Percentiles rank a stretch among this genome's conserved stretches.
These are phyloP conservation scores for Synchiropus splendidus DNA, from an alignment of 2,113 vertebrate genomes.

Conservation along the genomic window DNA sequence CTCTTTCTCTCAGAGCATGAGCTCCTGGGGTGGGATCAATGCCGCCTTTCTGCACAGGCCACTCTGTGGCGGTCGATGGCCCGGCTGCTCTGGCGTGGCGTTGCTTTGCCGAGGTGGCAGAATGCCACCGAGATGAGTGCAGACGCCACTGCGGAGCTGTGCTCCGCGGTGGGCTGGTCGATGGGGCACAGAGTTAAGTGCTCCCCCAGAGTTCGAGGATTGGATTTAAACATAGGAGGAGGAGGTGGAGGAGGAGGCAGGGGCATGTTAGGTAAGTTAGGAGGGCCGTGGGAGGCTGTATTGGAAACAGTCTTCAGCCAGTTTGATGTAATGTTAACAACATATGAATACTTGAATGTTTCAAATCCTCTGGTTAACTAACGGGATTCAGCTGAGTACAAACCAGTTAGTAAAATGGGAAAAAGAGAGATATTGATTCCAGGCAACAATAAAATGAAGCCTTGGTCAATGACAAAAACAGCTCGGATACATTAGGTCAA, in stretches of 20 bases:
- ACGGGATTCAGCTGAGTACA: no score
- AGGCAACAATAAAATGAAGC: no score
- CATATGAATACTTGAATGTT: no score
- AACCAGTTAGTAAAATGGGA: no score
- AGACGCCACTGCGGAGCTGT: constrained; percentile 50
- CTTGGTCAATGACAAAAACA: no score
- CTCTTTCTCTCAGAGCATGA: constrained; percentile 34
- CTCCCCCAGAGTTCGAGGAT: constrained; percentile 59
- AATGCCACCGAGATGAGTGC: constrained; percentile 48
- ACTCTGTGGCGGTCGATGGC: constrained; percentile 71
- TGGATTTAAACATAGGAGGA: constrained; percentile 33
- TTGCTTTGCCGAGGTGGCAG: constrained; percentile 57
- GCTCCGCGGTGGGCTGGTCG: constrained; percentile 57
- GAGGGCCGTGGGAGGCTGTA: constrained; percentile 21
- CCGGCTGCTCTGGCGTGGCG: constrained; percentile 43
- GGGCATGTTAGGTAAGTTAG: constrained; percentile 13
- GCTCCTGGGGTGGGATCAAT: constrained; percentile 67
- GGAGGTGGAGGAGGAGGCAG: constrained; percentile 21
- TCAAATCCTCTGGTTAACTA: no score
- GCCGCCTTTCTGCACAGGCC: constrained; percentile 66
- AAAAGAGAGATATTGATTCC: no score
- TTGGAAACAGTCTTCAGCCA: no score
- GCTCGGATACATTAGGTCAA: no score
- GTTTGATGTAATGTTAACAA: no score
- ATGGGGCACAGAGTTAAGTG: constrained; percentile 68